Percentiles rank a stretch among this genome's conserved stretches.
These are phyloP conservation scores for Lamellibrachia luymesi DNA, from an alignment of 1,140 invertebrate genomes.

Conservation along the genomic window DNA sequence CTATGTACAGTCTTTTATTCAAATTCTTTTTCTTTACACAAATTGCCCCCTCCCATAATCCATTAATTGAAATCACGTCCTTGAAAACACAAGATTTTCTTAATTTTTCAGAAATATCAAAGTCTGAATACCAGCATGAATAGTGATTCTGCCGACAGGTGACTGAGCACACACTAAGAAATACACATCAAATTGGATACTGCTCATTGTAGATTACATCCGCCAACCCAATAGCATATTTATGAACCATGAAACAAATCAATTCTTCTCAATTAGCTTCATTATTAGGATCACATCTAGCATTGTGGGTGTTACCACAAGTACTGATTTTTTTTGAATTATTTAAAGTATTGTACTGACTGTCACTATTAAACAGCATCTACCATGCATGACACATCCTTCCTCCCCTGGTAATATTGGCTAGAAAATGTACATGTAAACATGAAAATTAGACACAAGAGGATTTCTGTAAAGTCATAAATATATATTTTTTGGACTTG, in stretches of 20 bases:
- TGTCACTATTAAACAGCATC: not conserved
- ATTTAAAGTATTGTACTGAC: not conserved
- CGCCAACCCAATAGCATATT: not conserved
- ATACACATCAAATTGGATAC: not conserved
- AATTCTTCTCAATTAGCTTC: not conserved
- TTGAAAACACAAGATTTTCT: too few relatives aligned
- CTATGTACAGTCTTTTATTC: too few relatives aligned
- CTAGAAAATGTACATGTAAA: not conserved
- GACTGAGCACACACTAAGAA: too few relatives aligned
- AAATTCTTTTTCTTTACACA: too few relatives aligned
- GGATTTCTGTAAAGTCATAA: not conserved
- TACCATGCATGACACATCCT: not conserved
- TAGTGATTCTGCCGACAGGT: not conserved
- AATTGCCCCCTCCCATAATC: too few relatives aligned
- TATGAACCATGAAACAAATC: not conserved
- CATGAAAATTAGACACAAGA: not conserved
- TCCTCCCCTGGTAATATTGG: not conserved
- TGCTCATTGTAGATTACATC: not conserved
- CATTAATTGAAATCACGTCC: too few relatives aligned
- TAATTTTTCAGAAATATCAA: not conserved
- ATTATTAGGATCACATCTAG: not conserved
- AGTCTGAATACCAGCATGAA: not conserved
- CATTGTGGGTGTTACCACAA: not conserved
- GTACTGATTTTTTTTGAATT: not conserved
- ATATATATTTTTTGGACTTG: not conserved